Percentiles rank a stretch among this genome's conserved stretches.
Conservation (phyloP, 2,797 vertebrate species). For the Limosa lapponica region DNA sequence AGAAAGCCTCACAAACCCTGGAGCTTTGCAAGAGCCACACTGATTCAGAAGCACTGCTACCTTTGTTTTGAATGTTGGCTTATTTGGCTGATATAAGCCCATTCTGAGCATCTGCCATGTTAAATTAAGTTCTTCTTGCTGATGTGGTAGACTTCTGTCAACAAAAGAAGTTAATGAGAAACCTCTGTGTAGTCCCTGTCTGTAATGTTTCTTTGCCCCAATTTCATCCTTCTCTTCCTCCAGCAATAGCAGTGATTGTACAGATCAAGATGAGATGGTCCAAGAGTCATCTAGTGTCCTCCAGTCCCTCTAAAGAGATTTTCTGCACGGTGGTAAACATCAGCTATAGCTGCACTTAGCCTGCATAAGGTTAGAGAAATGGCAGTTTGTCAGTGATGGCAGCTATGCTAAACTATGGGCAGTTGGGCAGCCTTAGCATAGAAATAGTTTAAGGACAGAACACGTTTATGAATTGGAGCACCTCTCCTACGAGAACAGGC, state of each 20-base stretch:
- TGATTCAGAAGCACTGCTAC: neutral
- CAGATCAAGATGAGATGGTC: neutral
- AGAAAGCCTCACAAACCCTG: neutral
- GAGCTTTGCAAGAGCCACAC: neutral
- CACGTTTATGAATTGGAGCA: neutral
- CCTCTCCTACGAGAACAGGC: neutral
- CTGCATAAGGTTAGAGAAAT: neutral
- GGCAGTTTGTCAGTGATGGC: neutral
- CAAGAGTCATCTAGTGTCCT: neutral
- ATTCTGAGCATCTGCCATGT: neutral
- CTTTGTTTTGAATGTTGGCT: neutral
- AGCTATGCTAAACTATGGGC: neutral
- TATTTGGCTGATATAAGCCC: neutral
- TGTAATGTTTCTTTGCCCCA: neutral
- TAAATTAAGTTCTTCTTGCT: neutral
- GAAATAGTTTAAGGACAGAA: neutral
- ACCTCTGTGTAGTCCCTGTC: neutral
- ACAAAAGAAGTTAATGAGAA: neutral
- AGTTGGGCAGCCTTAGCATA: neutral
- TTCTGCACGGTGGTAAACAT: neutral
- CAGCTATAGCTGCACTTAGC: neutral
- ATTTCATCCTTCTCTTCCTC: neutral
- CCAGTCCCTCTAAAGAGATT: neutral
- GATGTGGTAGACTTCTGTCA: neutral
- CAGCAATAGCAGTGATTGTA: neutral